Base-by-base conservation (phyloP, 2,888 invertebrate genomes). In the Fabriciana adippe region DNA sequence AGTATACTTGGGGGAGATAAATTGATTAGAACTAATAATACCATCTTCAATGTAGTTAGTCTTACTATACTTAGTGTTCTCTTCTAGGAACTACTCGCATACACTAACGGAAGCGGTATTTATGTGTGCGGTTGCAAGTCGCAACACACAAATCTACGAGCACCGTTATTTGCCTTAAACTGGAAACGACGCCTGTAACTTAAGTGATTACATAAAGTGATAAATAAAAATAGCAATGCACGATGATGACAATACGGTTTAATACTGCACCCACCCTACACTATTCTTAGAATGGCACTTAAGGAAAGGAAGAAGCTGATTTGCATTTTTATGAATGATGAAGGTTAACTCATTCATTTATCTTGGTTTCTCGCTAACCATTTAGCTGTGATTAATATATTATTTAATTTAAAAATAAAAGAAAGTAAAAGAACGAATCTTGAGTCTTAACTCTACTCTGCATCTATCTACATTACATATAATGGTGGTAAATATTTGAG, bases 271-370 rank as follows among this genome's bases (percentile, higher is more conserved):
- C 89, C 90, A 90, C 89, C 88, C 86, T 81, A 81, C 76, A 79
- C 83, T 85, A 87, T 87, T 86, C 83, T 85, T 78, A 79, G 84
- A 85, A 83, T 80, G 79, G 79, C 86, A 87, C 89, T 88, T 89
- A 86, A 82, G 78, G 79, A 87, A 85, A 89, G 90, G 91, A 92
- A 89, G 90, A 81, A 79, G 85, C 87, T 89, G 88, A 90, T 91
- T 91, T 90, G 88, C 85, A 87, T 88, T 91, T 90, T 90, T 88
- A 89, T 89, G 84, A 90, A 88, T 82, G 77, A 83, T 84, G 89
- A 88, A 89, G 89, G 85, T 87, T 87, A 67, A 67, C 26, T 65
- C 64, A 73, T 71, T 68, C 61, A 41, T 64, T 68, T 66, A 62
- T 63, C 71, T 76, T 57, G 31, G 41, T 60, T 55, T 68, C 67